These are phyloP conservation scores for Toxostoma redivivum DNA, from an alignment of 2,113 vertebrate genomes.

Conservation along the genomic window DNA sequence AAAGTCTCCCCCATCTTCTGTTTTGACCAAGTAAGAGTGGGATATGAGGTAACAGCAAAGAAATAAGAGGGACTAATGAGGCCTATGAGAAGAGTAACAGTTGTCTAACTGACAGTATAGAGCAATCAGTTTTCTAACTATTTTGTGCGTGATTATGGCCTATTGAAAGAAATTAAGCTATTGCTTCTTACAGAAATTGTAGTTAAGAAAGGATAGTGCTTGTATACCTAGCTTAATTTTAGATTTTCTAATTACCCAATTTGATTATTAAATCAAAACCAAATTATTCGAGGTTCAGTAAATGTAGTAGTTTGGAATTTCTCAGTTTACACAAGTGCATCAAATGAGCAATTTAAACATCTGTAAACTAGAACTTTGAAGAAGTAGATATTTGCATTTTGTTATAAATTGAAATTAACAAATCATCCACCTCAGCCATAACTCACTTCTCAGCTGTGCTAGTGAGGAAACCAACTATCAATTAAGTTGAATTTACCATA, in stretches of 20 bases:
- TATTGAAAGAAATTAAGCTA: background rate
- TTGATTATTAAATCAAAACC: background rate
- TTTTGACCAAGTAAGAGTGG: background rate
- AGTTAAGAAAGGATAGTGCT: background rate
- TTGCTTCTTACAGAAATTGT: background rate
- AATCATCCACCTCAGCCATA: background rate
- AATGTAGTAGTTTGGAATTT: background rate
- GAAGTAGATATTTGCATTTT: background rate
- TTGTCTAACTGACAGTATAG: background rate
- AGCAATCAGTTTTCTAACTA: background rate
- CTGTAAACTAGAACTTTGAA: background rate
- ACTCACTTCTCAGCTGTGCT: background rate
- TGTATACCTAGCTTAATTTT: background rate
- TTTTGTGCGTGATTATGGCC: background rate
- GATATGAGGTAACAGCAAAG: background rate
- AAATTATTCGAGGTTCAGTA: background rate
- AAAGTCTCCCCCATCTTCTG: accelerated
- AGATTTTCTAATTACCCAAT: background rate
- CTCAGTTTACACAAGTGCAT: background rate
- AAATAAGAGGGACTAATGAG: background rate
- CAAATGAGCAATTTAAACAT: background rate
- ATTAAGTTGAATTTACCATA: background rate
- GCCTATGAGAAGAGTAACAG: background rate
- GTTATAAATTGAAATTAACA: background rate
- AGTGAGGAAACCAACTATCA: background rate